phyloP scores from a whole-genome alignment of 1,140 invertebrate genomes.

The Hypsibius dujardini region DNA sequence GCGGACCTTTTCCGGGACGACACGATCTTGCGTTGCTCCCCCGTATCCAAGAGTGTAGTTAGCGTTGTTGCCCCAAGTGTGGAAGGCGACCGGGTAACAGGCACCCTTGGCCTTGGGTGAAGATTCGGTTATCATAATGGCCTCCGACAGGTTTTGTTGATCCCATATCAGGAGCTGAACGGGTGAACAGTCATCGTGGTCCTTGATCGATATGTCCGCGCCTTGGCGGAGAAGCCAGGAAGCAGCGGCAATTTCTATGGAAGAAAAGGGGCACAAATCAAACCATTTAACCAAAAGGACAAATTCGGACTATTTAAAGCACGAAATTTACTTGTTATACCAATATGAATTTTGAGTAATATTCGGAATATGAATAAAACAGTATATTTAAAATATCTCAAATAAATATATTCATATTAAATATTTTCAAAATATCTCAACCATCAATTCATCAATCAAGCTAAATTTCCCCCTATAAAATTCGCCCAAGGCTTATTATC shows the following conservation, averaged over 20 bases:
- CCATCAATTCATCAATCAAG: not conserved
- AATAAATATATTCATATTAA: too few species aligned
- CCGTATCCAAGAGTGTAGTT: conserved; percentile 50
- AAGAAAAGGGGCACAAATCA: too few species aligned
- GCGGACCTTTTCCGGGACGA: conserved; percentile 34
- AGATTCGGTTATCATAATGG: too few species aligned
- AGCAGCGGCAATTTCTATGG: conserved; percentile 19
- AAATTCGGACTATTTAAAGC: too few species aligned
- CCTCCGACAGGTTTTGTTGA: conserved; percentile 24
- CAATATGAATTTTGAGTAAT: too few species aligned
- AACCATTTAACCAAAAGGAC: too few species aligned
- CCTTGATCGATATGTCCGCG: conserved; percentile 27
- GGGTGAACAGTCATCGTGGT: conserved; percentile 40
- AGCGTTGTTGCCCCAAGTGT: conserved; percentile 53
- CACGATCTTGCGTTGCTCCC: conserved; percentile 33
- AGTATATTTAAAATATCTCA: too few species aligned
- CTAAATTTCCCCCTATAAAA: not conserved
- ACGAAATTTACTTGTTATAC: too few species aligned
- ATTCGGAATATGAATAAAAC: too few species aligned
- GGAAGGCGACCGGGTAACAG: conserved; percentile 23
- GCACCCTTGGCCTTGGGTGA: too few species aligned
- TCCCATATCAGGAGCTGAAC: conserved; percentile 41
- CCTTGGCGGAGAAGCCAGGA: not conserved
- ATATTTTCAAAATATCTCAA: not conserved
- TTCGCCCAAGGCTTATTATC: not conserved